Evolutionary conservation across 1,140 invertebrate genomes (phyloP).

Genomic region (Philotrypesis tridentata): DNA sequence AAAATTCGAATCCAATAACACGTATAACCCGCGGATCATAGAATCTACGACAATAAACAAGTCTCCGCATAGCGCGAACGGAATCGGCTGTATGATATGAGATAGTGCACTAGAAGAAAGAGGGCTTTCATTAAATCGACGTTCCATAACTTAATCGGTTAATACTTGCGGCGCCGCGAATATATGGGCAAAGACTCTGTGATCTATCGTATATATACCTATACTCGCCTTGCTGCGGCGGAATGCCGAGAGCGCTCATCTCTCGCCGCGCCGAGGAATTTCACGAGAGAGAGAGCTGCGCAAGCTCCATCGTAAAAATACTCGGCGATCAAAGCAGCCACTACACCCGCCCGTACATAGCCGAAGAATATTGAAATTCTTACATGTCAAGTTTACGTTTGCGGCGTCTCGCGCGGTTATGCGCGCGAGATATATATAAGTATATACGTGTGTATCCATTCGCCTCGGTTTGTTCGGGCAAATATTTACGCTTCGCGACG

Average conservation of each 20-base stretch:
- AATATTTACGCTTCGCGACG: too few species aligned
- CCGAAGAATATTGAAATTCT: not conserved
- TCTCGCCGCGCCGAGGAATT: not conserved
- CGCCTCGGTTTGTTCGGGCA: too few species aligned
- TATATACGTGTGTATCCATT: too few species aligned
- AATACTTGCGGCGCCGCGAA: too few species aligned
- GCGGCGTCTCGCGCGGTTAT: not conserved
- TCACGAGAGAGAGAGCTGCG: not conserved
- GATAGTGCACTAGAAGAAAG: too few species aligned
- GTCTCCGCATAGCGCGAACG: too few species aligned
- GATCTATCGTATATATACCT: not conserved
- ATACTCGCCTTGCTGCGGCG: too few species aligned
- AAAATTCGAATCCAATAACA: too few species aligned
- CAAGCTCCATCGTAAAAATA: conserved; percentile 6
- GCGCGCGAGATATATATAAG: not conserved
- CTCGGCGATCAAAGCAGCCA: not conserved
- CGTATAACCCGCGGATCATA: too few species aligned
- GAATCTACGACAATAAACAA: too few species aligned
- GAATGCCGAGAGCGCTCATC: not conserved
- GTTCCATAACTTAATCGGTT: not conserved
- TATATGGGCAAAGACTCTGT: not conserved
- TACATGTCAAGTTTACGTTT: not conserved
- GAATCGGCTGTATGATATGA: too few species aligned
- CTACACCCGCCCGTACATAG: too few species aligned
- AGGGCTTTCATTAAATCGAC: not conserved